These are phyloP conservation scores for Oscheius sp. DNA, from an alignment of 2,888 invertebrate species.

Conservation along the genomic window DNA sequence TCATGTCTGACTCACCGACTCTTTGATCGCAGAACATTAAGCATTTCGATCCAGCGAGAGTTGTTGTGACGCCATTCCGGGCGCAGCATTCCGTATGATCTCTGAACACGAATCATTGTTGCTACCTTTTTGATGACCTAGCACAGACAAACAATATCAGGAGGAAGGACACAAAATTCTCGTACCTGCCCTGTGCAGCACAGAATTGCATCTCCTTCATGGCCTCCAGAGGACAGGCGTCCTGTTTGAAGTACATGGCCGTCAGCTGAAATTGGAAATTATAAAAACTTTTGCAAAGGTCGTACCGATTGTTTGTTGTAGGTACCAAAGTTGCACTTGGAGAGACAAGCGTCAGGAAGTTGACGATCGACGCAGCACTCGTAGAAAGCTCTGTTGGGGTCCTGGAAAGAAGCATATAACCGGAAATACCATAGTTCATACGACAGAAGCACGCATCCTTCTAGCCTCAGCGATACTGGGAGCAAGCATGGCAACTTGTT, in stretches of 20 bases:
- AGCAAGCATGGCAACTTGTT: slow-evolving; percentile 48
- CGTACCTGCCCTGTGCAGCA: slow-evolving; percentile 64
- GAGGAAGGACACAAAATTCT: not conserved
- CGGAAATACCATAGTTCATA: not conserved
- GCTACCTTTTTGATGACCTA: not conserved
- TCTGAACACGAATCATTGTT: slow-evolving; percentile 41
- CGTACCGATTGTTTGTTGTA: slow-evolving; percentile 63
- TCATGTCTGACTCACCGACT: slow-evolving; percentile 46
- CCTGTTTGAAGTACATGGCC: slow-evolving; percentile 71
- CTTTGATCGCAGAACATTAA: slow-evolving; percentile 69
- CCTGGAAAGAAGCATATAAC: slow-evolving; percentile 41
- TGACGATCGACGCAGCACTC: slow-evolving; percentile 70
- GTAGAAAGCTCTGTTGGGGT: slow-evolving; percentile 69
- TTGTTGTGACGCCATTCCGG: slow-evolving; percentile 69
- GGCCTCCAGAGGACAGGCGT: slow-evolving; percentile 68
- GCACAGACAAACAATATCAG: not conserved
- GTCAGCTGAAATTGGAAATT: slow-evolving; percentile 42
- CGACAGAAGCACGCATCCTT: not conserved
- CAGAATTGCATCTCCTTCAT: slow-evolving; percentile 71
- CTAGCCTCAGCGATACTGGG: slow-evolving; percentile 43
- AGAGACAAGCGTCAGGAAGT: slow-evolving; percentile 68
- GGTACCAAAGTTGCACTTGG: slow-evolving; percentile 63
- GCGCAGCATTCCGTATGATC: slow-evolving; percentile 67
- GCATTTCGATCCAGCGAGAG: slow-evolving; percentile 68
- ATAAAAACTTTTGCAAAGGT: not conserved